These are phyloP conservation scores for Psittacula derbiana DNA, from an alignment of 2,797 vertebrate species.

Conservation along the genomic window DNA sequence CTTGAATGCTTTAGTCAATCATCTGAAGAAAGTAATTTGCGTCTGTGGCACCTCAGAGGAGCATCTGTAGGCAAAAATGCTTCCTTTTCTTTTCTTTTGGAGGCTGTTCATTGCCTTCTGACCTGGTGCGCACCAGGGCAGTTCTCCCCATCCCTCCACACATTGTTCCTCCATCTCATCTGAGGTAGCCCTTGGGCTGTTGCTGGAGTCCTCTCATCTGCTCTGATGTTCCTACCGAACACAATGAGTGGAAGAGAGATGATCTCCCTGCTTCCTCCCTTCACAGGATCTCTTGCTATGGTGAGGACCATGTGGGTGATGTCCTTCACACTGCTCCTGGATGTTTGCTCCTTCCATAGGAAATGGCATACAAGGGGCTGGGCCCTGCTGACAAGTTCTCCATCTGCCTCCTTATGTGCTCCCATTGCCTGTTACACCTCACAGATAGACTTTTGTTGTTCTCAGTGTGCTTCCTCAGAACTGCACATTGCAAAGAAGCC, in stretches of 20 bases:
- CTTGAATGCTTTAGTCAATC: neutral
- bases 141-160: neutral
- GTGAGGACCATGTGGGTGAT: fast-evolving
- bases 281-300: neutral
- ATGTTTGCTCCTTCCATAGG: neutral
- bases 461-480: neutral
- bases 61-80: neutral
- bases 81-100: neutral
- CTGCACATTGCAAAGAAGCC: neutral
- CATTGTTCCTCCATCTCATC: neutral
- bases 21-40: neutral
- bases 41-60: neutral
- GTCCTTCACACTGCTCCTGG: neutral
- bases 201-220: neutral
- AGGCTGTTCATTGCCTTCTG: neutral
- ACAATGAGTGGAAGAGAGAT: neutral
- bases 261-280: neutral
- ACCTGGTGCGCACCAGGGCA: neutral
- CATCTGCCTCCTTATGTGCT: neutral
- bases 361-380: neutral
- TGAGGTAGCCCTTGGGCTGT: neutral
- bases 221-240: neutral
- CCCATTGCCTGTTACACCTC: neutral
- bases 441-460: neutral
- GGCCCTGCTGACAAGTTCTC: neutral